Base-by-base conservation (phyloP, 2,888 invertebrate species). In the Orchesellides sinensis region DNA sequence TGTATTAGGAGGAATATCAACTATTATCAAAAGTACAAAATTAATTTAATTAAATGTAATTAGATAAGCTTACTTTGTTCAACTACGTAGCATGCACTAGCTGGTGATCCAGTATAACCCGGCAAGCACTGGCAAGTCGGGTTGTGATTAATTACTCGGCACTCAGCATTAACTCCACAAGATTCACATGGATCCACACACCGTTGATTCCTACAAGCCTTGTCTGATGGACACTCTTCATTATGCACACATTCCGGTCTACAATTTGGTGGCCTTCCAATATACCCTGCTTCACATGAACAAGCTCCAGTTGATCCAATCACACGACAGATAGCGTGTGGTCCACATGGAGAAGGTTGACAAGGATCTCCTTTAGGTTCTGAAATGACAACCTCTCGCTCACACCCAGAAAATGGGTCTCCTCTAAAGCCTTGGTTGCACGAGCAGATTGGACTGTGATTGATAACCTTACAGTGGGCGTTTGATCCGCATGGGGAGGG, bases 131-230 rank as follows among this genome's bases (percentile, higher is more conserved):
- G 93, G 89, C 97, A 97, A 10, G 95, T 92, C 0, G 96, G 94
- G 83, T 92, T 93, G 61, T 92, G 92, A 87, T 94, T 93, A 73
- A 91, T 91, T 66, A 90, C 90, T 35, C 92, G 91, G 90, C 97
- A 93, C 89, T 96, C 92, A 0, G 96, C 95, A 88, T 96, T 96
- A 5, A 95, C 92, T 29, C 96, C 96, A 90, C 96, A 96, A 6
- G 95, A 95, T 32, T 90, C 69, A 96, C 96, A 88, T 96, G 96
- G 74, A 19, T 69, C 45, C 0, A 68, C 73, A 89, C 97, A 97
- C 89, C 94, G 95, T 87, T 95, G 95, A 47, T 93, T 93, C 88
- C 95, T 94, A 89, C 97, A 97, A 0, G 96, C 94, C 87, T 94
- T 93, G 86, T 95, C 93, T 77, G 95, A 92, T 0, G 95, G 92